Evolutionary conservation across 1,140 invertebrate genomes (phyloP).

Genomic region (Trypoxylus dichotomus): DNA sequence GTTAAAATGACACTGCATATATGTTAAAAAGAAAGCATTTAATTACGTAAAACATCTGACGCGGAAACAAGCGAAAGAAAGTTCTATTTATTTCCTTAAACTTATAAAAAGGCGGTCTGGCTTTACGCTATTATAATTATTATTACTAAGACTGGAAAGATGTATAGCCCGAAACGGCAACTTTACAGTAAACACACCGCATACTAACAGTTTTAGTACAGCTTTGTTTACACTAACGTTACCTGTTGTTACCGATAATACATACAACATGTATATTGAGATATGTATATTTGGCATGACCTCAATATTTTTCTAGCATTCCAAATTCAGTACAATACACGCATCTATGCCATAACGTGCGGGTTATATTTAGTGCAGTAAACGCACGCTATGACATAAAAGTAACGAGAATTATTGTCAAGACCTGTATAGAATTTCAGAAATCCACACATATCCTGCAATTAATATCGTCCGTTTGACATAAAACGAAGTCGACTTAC

Average conservation of each 20-base stretch:
- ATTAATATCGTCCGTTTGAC: background rate
- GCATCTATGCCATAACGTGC: background rate
- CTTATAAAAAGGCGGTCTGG: background rate
- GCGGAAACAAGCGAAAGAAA: too few relatives aligned
- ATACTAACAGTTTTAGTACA: background rate
- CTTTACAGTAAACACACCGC: background rate
- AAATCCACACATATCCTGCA: background rate
- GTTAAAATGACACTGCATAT: too few relatives aligned
- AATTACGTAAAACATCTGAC: too few relatives aligned
- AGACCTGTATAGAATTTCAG: background rate
- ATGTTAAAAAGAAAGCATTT: too few relatives aligned
- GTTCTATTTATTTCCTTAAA: too few relatives aligned
- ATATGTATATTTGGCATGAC: background rate
- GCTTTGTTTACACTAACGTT: background rate
- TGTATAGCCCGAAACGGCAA: background rate
- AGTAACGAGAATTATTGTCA: background rate
- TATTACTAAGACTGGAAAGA: background rate
- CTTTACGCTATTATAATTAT: background rate
- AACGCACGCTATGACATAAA: background rate
- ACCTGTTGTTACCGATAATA: background rate
- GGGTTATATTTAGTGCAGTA: background rate
- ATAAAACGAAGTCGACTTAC: background rate
- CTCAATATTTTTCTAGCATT: background rate
- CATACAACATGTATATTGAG: background rate
- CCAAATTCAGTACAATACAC: background rate